Conservation (phyloP, 2,888 invertebrate genomes). For the Balanococcus diminutus region DNA sequence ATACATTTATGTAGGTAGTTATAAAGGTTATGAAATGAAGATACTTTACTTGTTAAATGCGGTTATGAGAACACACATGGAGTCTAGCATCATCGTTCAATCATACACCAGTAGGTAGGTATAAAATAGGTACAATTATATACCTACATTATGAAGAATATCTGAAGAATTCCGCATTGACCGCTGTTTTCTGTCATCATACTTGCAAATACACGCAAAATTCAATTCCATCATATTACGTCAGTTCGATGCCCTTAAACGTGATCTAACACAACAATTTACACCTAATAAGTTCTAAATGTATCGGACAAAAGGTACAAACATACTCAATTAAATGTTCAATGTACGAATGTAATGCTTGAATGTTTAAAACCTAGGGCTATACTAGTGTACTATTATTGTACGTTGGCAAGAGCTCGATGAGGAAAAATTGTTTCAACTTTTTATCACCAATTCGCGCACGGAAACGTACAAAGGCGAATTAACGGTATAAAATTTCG, state of each 20-base stretch:
- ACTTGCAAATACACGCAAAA: not conserved
- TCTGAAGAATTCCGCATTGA: not conserved
- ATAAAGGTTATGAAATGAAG: constrained; percentile 9
- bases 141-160: not conserved
- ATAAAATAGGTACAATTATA: not conserved
- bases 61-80: not conserved
- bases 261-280: constrained; percentile 28
- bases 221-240: not conserved
- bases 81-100: not conserved
- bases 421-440: constrained; percentile 22
- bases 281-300: constrained; percentile 22
- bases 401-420: not conserved
- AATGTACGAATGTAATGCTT: constrained; percentile 30
- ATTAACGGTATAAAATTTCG: constrained; percentile 24
- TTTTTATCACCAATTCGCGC: constrained; percentile 17
- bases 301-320: constrained; percentile 26
- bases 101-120: not conserved
- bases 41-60: not conserved
- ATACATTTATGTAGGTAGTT: not conserved
- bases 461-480: constrained; percentile 24
- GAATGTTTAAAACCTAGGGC: constrained; percentile 30
- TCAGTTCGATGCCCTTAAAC: constrained; percentile 38
- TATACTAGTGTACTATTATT: not conserved
- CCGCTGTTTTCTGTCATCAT: not conserved
- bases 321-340: constrained; percentile 33